phyloP scores from a whole-genome alignment of 1,140 invertebrate species.

The Pseudomyrmex dendroicus region DNA sequence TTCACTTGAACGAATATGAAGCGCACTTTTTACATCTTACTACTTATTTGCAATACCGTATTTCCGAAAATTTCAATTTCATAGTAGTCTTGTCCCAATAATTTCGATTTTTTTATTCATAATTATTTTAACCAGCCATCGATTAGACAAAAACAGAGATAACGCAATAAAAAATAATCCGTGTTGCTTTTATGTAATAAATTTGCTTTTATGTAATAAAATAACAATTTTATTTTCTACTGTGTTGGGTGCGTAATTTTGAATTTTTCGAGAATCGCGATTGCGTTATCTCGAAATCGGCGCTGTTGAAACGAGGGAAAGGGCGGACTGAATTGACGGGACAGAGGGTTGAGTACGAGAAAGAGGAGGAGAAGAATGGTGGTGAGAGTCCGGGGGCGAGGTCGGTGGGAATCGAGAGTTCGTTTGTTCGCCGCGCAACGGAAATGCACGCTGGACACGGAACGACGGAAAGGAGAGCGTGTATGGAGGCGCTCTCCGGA shows the following conservation, averaged over 20 bases:
- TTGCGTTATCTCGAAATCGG: constrained; percentile 46
- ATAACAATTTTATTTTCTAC: too few relatives aligned
- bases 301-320: constrained; percentile 29
- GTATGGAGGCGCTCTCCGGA: constrained; percentile 72
- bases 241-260: neutral
- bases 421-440: constrained; percentile 69
- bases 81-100: too few relatives aligned
- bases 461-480: constrained; percentile 69
- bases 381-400: constrained; percentile 30
- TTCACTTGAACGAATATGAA: neutral
- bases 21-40: neutral
- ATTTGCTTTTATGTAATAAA: too few relatives aligned
- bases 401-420: constrained; percentile 62
- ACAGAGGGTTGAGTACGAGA: constrained; percentile 16
- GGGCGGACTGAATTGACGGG: constrained; percentile 22
- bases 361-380: too few relatives aligned
- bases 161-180: too few relatives aligned
- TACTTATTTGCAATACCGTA: neutral
- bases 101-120: too few relatives aligned
- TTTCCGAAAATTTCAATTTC: neutral
- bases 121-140: too few relatives aligned
- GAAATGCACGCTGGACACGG: constrained; percentile 75
- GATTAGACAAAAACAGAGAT: too few relatives aligned
- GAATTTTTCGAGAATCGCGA: constrained; percentile 26
- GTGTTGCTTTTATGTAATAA: too few relatives aligned